Percentiles rank a stretch among this genome's conserved stretches.
Conservation (phyloP, 2,797 vertebrate species). For the Saxicola maurus region DNA sequence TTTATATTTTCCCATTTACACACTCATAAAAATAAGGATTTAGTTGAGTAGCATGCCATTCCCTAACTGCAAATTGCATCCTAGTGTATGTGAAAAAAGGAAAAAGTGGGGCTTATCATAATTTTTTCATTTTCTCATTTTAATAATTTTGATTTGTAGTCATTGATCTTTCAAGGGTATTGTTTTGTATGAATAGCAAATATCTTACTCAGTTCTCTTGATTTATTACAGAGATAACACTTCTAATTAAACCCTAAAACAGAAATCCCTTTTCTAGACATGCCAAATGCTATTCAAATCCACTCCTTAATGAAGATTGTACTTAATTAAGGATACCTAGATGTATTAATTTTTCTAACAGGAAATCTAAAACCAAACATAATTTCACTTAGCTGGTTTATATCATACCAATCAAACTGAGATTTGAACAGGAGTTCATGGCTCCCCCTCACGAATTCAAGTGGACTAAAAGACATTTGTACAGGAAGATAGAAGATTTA, state of each 20-base stretch:
- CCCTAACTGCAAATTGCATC: not conserved
- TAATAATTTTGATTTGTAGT: not conserved
- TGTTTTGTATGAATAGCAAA: not conserved
- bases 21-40: not conserved
- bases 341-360: not conserved
- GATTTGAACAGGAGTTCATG: not conserved
- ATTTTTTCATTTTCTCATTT: not conserved
- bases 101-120: accelerated
- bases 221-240: not conserved
- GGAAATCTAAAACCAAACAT: not conserved
- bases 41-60: not conserved
- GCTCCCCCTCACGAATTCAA: accelerated
- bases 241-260: not conserved
- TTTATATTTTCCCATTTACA: not conserved
- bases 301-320: not conserved
- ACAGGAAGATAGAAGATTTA: accelerated
- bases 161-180: not conserved
- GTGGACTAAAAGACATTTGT: not conserved
- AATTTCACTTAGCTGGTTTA: not conserved
- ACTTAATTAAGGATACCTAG: not conserved
- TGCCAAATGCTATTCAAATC: not conserved
- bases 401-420: not conserved
- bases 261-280: not conserved
- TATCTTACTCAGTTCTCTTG: not conserved
- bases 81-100: not conserved